Evolutionary conservation across 2,797 vertebrate genomes (phyloP).

Genomic region (Mormyrops attenuatus): DNA sequence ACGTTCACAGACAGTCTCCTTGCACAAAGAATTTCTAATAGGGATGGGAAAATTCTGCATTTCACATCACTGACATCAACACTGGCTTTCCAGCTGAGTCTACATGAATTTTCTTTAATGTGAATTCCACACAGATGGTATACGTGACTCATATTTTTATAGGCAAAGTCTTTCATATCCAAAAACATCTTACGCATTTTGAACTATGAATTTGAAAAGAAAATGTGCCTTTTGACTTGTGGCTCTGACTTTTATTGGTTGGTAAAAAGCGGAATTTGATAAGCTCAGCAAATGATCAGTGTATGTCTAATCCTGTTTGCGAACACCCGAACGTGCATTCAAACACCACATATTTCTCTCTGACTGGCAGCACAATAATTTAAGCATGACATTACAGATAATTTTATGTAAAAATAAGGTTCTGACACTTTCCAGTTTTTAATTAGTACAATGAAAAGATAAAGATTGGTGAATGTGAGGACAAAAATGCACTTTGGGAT

Average conservation of each 20-base stretch:
- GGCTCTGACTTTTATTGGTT: background rate
- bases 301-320: background rate
- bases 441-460: background rate
- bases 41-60: background rate
- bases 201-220: background rate
- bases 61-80: slow-evolving; percentile 1
- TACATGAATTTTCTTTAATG: background rate
- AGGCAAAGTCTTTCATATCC: slow-evolving; percentile 5
- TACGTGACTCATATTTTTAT: background rate
- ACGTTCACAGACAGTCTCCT: background rate
- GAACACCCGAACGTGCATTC: background rate
- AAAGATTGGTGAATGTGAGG: background rate
- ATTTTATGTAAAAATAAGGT: background rate
- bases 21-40: background rate
- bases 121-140: background rate
- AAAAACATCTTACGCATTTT: background rate
- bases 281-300: background rate
- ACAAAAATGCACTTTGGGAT: background rate
- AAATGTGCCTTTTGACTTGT: background rate
- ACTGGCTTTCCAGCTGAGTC: background rate
- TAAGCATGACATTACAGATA: background rate
- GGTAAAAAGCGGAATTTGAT: background rate
- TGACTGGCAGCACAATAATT: background rate
- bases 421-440: background rate
- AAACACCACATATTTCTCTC: background rate